Evolutionary conservation across 2,888 invertebrate genomes (phyloP).

Genomic region (Ornithoptera priamus): DNA sequence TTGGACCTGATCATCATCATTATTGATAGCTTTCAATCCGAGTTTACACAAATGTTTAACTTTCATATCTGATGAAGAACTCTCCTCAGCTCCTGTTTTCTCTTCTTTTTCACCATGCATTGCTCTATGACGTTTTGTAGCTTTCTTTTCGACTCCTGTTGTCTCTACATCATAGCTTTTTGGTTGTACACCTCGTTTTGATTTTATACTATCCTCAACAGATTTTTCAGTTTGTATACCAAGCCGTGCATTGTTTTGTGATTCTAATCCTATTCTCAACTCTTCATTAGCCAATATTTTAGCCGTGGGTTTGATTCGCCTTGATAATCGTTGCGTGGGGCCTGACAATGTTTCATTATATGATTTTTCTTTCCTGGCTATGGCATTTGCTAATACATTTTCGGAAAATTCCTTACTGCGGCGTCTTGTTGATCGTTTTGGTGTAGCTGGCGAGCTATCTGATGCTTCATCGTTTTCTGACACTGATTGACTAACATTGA

Average conservation of each 20-base stretch:
- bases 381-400: conserved; percentile 84
- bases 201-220: conserved; percentile 62
- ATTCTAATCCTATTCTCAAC: conserved; percentile 78
- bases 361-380: conserved; percentile 86
- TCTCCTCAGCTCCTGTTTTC: conserved; percentile 32
- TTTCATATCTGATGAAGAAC: conserved; percentile 74
- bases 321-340: conserved; percentile 57
- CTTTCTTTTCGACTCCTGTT: conserved; percentile 34
- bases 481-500: conserved; percentile 45
- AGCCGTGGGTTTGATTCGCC: conserved; percentile 83
- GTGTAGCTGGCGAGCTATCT: conserved; percentile 58
- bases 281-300: conserved; percentile 85
- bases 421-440: conserved; percentile 83
- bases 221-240: conserved; percentile 62
- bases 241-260: conserved; percentile 78
- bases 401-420: conserved; percentile 82
- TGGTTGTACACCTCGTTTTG: conserved; percentile 56
- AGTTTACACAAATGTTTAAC: conserved; percentile 78
- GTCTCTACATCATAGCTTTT: conserved; percentile 37
- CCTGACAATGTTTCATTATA: conserved; percentile 74
- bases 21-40: conserved; percentile 69
- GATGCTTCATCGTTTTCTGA: conserved; percentile 67
- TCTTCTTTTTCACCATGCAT: conserved; percentile 32
- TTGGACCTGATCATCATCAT: conserved; percentile 53
- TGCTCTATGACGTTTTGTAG: conserved; percentile 32